These are phyloP conservation scores for Tipula helvola DNA, from an alignment of 2,888 invertebrate genomes.

Conservation along the genomic window DNA sequence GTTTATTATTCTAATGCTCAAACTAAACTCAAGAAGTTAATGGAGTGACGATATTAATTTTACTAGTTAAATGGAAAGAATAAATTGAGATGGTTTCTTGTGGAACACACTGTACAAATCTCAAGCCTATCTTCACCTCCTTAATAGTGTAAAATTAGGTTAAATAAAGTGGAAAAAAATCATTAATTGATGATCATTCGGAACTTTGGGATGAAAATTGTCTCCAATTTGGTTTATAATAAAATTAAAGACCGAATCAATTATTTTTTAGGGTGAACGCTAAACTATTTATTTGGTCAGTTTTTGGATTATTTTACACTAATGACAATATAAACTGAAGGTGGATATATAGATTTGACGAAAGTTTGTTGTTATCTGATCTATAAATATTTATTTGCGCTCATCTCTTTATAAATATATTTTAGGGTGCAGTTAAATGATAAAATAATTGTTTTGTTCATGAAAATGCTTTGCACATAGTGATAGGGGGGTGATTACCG, in stretches of 20 bases:
- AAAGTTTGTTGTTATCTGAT: background rate
- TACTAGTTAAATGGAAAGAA: too few relatives aligned
- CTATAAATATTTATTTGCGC: background rate
- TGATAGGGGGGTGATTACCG: background rate
- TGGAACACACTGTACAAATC: too few relatives aligned
- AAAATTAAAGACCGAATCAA: background rate
- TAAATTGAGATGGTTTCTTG: too few relatives aligned
- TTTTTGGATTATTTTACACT: background rate
- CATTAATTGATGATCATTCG: background rate
- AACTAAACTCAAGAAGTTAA: too few relatives aligned
- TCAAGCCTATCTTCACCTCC: background rate
- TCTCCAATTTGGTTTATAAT: background rate
- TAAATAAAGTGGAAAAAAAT: background rate
- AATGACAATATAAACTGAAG: background rate
- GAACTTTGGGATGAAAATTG: background rate
- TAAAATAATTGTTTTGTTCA: background rate
- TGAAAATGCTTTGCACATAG: background rate
- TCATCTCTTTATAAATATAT: background rate
- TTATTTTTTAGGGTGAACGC: background rate
- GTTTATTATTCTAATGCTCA: too few relatives aligned
- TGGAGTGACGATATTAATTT: too few relatives aligned
- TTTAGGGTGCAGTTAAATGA: background rate
- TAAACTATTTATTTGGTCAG: background rate
- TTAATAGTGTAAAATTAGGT: background rate
- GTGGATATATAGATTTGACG: background rate